Evolutionary conservation across 2,888 invertebrate species (phyloP), one percentile per base, ranked within the genome.

Genomic region (Stenodera caucasica): DNA sequence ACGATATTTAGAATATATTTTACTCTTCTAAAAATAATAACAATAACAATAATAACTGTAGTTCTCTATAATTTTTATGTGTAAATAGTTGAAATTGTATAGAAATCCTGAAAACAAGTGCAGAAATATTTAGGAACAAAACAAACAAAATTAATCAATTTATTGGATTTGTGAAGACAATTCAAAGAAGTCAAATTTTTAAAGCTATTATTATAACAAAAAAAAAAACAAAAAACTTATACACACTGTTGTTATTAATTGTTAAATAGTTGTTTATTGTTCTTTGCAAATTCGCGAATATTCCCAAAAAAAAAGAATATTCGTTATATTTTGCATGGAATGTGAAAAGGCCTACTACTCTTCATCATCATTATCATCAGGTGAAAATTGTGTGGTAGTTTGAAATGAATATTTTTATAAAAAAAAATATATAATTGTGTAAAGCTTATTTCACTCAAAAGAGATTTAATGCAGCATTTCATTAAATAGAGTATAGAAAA

Each of bases 301-400:
- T 26, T 21, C 32, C 11, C n/a, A 2, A 37, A 15, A n/a, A 55
- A 8, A 12, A 30, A 7, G 2, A 37, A 40, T 63, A 32, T 55
- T 50, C 37, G 55, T 54, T 50, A 49, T 37, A 65, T 65, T 49
- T 54, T 63, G 52, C 53, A 58, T 50, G 59, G 66, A 66, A 66
- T 55, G 53, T 61, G 66, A 69, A 67, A 75, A 66, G 77, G 77
- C 77, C 77, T 77, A 76, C 71, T 61, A 70, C 75, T 74, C 73
- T 75, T 72, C 73, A 15, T 45, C 23, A 45, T 21, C 9, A 45
- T 23, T 23, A 45, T 45, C 23, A 45, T 18, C 18, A 40, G 18
- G 40, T n/a, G 23, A 21, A 12, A 45, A 45, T 45, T 68, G 66
- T 70, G 65, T 66, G 58, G 65, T 65, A 67, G 68, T 70, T 64